Percentiles rank a stretch among this genome's conserved stretches.
phyloP scores from a whole-genome alignment of 2,888 invertebrate genomes.

The Phyllotreta striolata region DNA sequence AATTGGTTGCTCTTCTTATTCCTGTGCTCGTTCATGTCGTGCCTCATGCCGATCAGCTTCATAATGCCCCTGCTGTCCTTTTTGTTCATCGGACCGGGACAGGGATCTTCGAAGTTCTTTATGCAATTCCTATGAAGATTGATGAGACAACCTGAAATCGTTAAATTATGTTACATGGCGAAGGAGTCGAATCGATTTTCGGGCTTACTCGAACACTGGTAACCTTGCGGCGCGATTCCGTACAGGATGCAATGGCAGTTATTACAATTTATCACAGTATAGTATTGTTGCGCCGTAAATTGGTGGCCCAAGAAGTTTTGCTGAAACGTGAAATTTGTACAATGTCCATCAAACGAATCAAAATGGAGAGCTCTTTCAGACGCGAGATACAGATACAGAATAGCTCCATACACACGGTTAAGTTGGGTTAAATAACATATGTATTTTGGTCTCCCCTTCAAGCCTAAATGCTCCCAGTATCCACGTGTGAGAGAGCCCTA shows the following conservation, averaged over 20 bases:
- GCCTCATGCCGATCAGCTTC: constrained; percentile 56
- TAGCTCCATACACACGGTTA: no score
- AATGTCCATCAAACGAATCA: no score
- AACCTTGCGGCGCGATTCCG: constrained; percentile 97
- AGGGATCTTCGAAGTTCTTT: constrained; percentile 59
- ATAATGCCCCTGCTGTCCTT: constrained; percentile 55
- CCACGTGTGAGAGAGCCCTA: no score
- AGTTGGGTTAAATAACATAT: no score
- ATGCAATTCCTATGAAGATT: constrained; percentile 60
- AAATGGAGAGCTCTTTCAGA: no score
- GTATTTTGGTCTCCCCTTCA: no score
- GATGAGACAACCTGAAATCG: constrained; percentile 57
- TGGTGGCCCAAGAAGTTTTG: constrained; percentile 88
- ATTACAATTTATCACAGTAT: constrained; percentile 90
- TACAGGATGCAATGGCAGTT: constrained; percentile 91
- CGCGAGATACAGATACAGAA: no score
- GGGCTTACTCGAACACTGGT: constrained; percentile 85
- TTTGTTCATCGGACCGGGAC: constrained; percentile 60
- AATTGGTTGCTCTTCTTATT: constrained; percentile 61
- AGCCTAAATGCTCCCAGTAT: no score
- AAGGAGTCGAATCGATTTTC: constrained; percentile 25
- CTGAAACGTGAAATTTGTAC: constrained; percentile 61
- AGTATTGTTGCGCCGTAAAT: constrained; percentile 87
- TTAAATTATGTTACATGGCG: constrained; percentile 7
- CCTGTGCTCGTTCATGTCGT: constrained; percentile 57